These are phyloP conservation scores for Phataginus tetradactyla DNA, from an alignment of 2,797 vertebrate genomes.

Conservation along the genomic window DNA sequence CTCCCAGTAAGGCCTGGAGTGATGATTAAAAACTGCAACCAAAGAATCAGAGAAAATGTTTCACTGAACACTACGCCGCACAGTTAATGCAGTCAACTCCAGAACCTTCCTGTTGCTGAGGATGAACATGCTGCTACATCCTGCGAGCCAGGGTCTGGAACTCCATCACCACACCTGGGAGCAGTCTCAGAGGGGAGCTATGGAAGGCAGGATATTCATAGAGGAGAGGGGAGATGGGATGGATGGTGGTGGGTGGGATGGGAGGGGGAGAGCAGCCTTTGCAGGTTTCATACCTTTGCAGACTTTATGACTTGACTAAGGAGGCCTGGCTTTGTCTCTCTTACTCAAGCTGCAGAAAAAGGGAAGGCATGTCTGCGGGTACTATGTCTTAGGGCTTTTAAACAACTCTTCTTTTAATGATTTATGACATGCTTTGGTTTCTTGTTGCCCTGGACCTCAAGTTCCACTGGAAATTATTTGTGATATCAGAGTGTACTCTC, in stretches of 20 bases:
- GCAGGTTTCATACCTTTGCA: not conserved
- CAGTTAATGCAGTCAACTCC: not conserved
- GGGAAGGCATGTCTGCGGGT: not conserved
- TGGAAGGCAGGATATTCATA: not conserved
- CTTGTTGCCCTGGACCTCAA: not conserved
- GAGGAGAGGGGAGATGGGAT: not conserved
- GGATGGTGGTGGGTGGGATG: fast-evolving
- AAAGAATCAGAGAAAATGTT: not conserved
- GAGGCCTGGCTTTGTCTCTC: not conserved
- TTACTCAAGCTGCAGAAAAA: not conserved
- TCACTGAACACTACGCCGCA: not conserved
- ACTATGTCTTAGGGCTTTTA: not conserved
- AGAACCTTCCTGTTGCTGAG: not conserved
- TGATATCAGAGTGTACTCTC: not conserved
- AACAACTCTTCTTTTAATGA: not conserved
- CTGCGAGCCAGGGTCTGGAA: not conserved
- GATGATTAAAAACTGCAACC: not conserved
- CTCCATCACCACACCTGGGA: fast-evolving
- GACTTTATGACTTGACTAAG: not conserved
- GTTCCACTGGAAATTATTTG: not conserved
- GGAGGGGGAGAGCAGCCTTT: not conserved
- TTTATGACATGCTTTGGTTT: not conserved
- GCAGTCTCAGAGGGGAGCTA: not conserved
- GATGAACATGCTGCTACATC: not conserved
- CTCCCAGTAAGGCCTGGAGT: not conserved